Percentiles rank a stretch among this genome's conserved stretches.
Conservation (phyloP, 2,797 vertebrate genomes). For the Phyllotis vaccarum region DNA sequence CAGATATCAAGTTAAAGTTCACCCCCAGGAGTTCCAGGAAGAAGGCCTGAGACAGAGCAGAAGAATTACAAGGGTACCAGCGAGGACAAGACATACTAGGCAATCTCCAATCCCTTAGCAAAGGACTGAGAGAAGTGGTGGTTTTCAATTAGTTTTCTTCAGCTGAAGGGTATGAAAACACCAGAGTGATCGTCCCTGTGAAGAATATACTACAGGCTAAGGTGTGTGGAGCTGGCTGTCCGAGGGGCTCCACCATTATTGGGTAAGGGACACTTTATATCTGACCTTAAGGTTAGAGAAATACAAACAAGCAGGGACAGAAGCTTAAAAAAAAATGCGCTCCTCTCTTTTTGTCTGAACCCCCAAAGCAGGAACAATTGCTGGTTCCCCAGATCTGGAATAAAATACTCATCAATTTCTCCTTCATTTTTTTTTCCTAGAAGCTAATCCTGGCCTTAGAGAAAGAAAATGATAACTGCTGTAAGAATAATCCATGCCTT, state of each 20-base stretch:
- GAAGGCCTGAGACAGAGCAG: not conserved
- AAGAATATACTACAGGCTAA: conserved; percentile 20
- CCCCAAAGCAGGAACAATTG: conserved; percentile 18
- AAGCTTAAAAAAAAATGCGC: conserved; percentile 37
- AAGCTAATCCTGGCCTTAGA: conserved; percentile 18
- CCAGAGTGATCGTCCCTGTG: conserved; percentile 41
- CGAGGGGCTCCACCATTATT: conserved; percentile 6
- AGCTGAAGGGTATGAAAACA: not conserved
- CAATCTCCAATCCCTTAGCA: not conserved
- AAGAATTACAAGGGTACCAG: not conserved
- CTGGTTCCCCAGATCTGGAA: conserved; percentile 39
- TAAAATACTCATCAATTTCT: conserved; percentile 41
- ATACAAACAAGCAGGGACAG: not conserved
- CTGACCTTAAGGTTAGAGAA: conserved; percentile 59
- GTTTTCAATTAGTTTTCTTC: conserved; percentile 23
- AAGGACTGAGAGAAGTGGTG: not conserved
- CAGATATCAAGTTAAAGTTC: conserved; percentile 57
- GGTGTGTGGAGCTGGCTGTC: conserved; percentile 11
- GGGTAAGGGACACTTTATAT: not conserved
- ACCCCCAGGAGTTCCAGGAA: conserved; percentile 33
- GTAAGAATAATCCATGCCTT: conserved; percentile 8
- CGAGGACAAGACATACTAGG: not conserved
- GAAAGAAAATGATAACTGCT: conserved; percentile 25
- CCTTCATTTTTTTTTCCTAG: conserved; percentile 5
- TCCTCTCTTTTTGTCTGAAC: not conserved